Evolutionary conservation across 2,113 vertebrate genomes (phyloP).

Genomic region (Ictalurus furcatus): DNA sequence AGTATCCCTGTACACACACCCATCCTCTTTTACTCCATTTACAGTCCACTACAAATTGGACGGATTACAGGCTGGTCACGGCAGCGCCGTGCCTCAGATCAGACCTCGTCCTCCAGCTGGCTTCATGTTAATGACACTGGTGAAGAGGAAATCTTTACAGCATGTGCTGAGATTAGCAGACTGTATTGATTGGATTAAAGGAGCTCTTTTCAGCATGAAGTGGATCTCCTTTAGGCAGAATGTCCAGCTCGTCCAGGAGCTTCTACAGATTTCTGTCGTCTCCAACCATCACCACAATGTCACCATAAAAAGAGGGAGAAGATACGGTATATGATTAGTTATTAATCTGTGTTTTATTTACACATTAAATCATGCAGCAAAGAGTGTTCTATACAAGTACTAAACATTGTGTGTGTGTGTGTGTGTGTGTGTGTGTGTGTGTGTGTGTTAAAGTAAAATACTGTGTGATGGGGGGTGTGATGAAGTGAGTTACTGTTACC

Average conservation of each 20-base stretch:
- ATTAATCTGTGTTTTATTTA: neutral
- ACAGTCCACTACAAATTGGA: conserved; percentile 55
- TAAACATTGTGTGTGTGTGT: neutral
- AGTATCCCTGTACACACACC: conserved; percentile 30
- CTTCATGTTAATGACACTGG: conserved; percentile 43
- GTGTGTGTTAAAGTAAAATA: too few species aligned
- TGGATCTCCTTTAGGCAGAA: neutral
- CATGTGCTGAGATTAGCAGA: conserved; percentile 4
- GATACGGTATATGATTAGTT: too few species aligned
- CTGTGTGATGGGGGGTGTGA: too few species aligned
- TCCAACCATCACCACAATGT: neutral
- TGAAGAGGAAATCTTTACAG: conserved; percentile 26
- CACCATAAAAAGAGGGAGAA: neutral
- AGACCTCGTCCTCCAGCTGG: conserved; percentile 36
- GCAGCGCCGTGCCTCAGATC: conserved; percentile 26
- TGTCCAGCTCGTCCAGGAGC: neutral
- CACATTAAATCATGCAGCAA: neutral
- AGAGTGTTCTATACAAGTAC: neutral
- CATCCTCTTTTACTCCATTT: conserved; percentile 15
- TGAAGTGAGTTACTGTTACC: too few species aligned
- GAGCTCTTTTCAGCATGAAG: neutral
- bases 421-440: too few species aligned
- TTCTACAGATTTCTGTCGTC: neutral
- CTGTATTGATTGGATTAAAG: conserved; percentile 24
- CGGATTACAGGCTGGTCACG: conserved; percentile 60